These are phyloP conservation scores for Lasioglossum lativentre DNA, from an alignment of 2,888 invertebrate genomes.

Conservation along the genomic window DNA sequence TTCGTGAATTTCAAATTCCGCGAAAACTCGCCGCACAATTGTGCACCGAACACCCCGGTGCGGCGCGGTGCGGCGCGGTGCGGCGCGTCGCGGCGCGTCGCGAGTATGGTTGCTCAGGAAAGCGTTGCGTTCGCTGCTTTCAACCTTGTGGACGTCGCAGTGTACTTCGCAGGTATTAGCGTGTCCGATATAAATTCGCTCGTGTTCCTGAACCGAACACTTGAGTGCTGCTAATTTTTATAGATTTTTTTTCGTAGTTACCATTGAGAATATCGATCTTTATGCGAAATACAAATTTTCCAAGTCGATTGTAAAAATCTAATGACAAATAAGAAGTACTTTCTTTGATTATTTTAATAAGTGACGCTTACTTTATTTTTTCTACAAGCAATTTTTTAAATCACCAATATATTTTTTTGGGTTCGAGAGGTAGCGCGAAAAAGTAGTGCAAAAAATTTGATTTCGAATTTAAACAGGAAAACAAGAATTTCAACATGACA, in stretches of 20 bases:
- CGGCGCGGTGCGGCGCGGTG: no score
- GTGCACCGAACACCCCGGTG: not conserved
- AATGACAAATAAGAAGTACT: not conserved
- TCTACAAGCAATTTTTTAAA: not conserved
- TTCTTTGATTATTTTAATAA: not conserved
- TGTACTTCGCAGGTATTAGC: not conserved
- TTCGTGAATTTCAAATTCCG: constrained; percentile 7
- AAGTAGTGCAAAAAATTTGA: not conserved
- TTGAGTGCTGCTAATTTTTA: not conserved
- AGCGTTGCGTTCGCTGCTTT: not conserved
- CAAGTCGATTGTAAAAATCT: not conserved
- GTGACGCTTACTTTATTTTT: not conserved
- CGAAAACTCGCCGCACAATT: not conserved
- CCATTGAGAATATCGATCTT: not conserved
- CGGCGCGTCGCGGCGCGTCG: not conserved
- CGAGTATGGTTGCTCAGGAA: not conserved
- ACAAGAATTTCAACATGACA: not conserved
- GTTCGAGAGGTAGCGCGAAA: not conserved
- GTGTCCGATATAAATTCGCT: not conserved
- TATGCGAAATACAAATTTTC: not conserved
- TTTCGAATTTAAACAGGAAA: not conserved
- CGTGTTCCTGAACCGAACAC: not conserved
- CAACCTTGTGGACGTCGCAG: not conserved
- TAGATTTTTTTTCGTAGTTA: not conserved
- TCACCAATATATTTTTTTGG: not conserved